Evolutionary conservation across 92 coral and sea anemone genomes (phyloP).

Genomic region (Galaxea fascicularis): DNA sequence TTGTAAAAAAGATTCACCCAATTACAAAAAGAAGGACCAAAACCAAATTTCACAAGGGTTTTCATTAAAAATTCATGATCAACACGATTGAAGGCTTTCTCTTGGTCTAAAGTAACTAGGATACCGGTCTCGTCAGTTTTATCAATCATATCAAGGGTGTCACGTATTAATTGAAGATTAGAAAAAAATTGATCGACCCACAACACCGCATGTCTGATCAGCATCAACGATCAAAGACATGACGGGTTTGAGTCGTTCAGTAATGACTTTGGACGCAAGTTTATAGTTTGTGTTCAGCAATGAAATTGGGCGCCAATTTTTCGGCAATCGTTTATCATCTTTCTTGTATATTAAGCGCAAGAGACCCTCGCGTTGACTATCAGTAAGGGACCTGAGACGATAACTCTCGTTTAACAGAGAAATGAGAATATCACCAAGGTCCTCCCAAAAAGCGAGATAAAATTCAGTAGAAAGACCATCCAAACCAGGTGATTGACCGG

Average conservation of each 20-base stretch:
- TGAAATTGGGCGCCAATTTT: slow-evolving; percentile 55
- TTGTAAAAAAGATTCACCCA: too few species aligned
- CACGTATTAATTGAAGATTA: background rate
- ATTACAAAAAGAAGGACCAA: too few species aligned
- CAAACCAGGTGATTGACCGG: too few species aligned
- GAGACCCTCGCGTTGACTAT: background rate
- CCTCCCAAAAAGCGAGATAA: background rate
- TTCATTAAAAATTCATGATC: too few species aligned
- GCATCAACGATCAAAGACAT: slow-evolving; percentile 11
- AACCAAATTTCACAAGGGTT: too few species aligned
- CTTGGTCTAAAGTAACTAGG: too few species aligned
- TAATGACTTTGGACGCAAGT: slow-evolving; percentile 16
- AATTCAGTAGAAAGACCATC: background rate
- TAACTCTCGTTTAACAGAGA: background rate
- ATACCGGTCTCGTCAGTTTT: too few species aligned
- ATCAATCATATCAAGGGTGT: too few species aligned
- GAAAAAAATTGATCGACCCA: background rate
- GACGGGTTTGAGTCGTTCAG: background rate
- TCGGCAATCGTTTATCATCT: background rate
- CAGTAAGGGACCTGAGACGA: background rate
- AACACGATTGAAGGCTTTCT: too few species aligned
- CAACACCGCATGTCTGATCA: slow-evolving; percentile 12
- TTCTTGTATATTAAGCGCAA: too few species aligned
- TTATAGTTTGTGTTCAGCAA: slow-evolving; percentile 49
- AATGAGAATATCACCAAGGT: background rate